phyloP scores from a whole-genome alignment of 2,113 vertebrate species.

The Vireo altiloquus region DNA sequence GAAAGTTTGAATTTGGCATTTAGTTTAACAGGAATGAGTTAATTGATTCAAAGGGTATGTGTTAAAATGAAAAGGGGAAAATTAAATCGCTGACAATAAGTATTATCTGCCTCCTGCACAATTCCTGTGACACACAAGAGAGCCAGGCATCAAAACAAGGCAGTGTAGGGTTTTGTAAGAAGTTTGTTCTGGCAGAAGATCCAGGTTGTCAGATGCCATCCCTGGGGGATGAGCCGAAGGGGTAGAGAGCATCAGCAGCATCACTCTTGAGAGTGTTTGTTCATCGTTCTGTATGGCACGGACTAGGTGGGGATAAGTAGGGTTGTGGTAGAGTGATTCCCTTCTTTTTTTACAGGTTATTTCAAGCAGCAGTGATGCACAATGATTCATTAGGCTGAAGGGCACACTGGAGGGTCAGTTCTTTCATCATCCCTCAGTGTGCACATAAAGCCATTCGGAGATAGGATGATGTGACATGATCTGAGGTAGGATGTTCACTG shows the following conservation, averaged over 20 bases:
- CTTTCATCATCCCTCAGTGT: constrained; percentile 17
- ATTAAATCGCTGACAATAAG: not conserved
- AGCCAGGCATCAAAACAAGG: not conserved
- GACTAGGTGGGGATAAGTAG: not conserved
- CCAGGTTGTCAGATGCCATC: not conserved
- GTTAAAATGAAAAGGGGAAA: not conserved
- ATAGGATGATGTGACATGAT: constrained; percentile 5
- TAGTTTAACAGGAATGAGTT: not conserved
- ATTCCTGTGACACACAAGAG: not conserved
- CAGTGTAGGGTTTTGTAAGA: not conserved
- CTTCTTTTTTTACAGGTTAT: not conserved
- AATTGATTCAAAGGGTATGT: not conserved
- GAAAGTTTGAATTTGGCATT: not conserved
- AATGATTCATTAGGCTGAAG: not conserved
- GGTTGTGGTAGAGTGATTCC: not conserved
- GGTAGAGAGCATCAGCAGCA: not conserved
- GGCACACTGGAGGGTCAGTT: not conserved
- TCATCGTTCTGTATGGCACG: not conserved
- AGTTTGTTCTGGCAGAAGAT: not conserved
- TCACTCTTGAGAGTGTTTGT: not conserved
- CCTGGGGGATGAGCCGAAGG: not conserved
- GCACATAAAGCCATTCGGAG: not conserved
- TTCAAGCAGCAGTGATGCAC: not conserved
- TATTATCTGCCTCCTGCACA: not conserved
- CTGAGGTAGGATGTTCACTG: not conserved